These are phyloP conservation scores for Phaethornis superciliosus DNA, from an alignment of 2,113 vertebrate species.

Conservation along the genomic window DNA sequence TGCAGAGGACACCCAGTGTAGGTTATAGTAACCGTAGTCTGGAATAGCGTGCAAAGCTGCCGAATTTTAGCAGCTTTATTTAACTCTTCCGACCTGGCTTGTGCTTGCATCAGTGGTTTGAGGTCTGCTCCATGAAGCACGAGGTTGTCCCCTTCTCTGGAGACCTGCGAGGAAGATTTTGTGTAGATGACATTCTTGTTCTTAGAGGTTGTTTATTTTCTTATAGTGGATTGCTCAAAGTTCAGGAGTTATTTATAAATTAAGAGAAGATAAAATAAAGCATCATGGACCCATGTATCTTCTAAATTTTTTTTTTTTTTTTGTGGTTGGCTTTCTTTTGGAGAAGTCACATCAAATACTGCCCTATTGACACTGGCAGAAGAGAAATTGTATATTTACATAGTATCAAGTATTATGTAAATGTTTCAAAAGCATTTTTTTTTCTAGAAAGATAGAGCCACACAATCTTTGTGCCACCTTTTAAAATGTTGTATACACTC, in stretches of 20 bases:
- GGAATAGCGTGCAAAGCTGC: slow-evolving; percentile 21
- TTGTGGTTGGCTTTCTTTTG: neutral
- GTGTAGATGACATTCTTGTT: neutral
- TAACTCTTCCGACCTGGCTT: neutral
- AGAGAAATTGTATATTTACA: neutral
- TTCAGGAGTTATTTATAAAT: neutral
- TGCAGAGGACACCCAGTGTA: slow-evolving; percentile 65
- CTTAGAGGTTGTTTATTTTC: neutral
- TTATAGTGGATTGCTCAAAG: neutral
- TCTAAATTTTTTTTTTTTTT: neutral
- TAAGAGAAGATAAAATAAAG: neutral
- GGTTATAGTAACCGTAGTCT: slow-evolving; percentile 49
- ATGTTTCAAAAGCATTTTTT: neutral
- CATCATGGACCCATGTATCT: neutral
- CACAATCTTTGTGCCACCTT: neutral
- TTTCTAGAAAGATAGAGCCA: neutral
- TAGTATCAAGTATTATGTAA: neutral
- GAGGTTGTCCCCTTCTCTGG: neutral
- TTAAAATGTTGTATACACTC: neutral
- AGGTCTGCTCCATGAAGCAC: neutral
- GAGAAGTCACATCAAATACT: neutral
- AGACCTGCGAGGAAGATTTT: neutral
- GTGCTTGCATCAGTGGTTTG: neutral
- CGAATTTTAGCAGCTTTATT: slow-evolving; percentile 55
- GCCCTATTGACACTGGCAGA: neutral